Conservation (phyloP, 92 coral and sea anemone genomes). For the Zoanthus solanderi region DNA sequence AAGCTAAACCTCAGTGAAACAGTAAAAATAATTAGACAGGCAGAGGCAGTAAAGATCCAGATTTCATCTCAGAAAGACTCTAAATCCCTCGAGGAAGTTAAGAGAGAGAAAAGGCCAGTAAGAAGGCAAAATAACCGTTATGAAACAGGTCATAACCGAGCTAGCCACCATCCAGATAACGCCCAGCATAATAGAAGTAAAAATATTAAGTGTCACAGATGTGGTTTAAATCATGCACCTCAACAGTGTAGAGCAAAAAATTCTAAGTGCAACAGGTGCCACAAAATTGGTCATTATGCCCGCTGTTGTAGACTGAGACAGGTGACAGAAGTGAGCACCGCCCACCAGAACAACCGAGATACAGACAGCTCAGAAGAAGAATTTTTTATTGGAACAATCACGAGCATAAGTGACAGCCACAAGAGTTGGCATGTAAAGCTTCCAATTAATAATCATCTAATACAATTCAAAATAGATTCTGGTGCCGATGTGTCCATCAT, state of each 20-base stretch:
- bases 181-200: not conserved
- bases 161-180: not conserved
- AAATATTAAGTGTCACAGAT: not conserved
- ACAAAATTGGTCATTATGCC: conserved; percentile 37
- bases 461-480: not conserved
- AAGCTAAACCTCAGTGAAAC: too few relatives aligned
- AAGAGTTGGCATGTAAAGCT: not conserved
- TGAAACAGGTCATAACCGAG: not conserved
- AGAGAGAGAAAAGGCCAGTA: too few relatives aligned
- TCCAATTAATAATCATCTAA: not conserved
- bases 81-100: not conserved
- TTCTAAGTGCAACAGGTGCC: not conserved
- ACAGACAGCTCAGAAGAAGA: not conserved
- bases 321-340: conserved; percentile 32
- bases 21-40: conserved; percentile 33
- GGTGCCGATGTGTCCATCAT: too few relatives aligned
- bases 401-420: not conserved
- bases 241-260: not conserved
- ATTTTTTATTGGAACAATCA: not conserved
- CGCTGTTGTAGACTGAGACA: conserved; percentile 14
- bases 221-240: too few relatives aligned
- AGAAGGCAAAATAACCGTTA: not conserved
- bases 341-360: not conserved
- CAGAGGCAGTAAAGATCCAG: not conserved
- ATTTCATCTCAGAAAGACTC: not conserved